These are phyloP conservation scores for Loxodonta africana DNA, from an alignment of 2,113 vertebrate species.

Conservation along the genomic window DNA sequence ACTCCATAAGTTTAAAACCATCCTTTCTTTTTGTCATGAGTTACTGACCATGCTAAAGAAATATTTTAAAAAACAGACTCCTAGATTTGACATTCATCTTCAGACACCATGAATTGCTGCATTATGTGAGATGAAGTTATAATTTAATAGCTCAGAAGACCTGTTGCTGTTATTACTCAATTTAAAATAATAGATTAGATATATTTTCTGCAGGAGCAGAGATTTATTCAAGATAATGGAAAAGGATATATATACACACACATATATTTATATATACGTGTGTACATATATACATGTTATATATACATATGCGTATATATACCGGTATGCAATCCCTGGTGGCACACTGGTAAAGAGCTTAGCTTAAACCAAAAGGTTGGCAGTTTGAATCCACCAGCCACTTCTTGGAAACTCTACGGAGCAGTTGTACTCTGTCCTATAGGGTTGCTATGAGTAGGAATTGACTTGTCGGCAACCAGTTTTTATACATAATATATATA, in stretches of 20 bases:
- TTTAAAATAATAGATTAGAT: conserved; percentile 21
- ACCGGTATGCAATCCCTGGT: no score
- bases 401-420: no score
- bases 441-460: no score
- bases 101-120: neutral
- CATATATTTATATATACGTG: neutral
- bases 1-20: neutral
- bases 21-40: neutral
- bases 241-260: neutral
- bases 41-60: neutral
- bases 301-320: no score
- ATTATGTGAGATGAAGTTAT: neutral
- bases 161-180: neutral
- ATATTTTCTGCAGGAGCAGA: neutral
- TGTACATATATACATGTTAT: no score
- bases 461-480: no score
- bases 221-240: conserved; percentile 26
- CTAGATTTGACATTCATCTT: neutral
- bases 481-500: no score
- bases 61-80: neutral
- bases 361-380: no score
- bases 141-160: neutral
- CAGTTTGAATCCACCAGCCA: no score
- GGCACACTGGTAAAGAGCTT: no score
- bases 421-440: no score